A percentile compares a stretch with the other conserved stretches of the same genome.
phyloP scores from a whole-genome alignment of 1,140 invertebrate species.

The Neelides sp. region DNA sequence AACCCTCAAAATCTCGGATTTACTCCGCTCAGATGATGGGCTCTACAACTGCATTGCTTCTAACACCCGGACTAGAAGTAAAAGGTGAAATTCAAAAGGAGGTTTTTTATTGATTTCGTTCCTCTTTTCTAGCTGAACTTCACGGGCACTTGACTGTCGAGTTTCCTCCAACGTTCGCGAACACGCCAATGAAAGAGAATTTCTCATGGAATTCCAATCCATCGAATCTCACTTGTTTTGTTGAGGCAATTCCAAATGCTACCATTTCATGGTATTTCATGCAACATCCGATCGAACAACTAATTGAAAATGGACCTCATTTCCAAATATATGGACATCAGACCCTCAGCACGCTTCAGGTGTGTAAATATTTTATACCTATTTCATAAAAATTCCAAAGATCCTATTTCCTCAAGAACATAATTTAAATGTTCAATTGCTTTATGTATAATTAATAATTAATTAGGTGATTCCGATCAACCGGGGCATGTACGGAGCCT shows the following conservation, averaged over 20 bases:
- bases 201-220: conserved; percentile 68
- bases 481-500: conserved; percentile 53
- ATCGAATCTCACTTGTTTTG: conserved; percentile 76
- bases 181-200: conserved; percentile 48
- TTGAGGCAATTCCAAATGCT: conserved; percentile 79
- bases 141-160: conserved; percentile 67
- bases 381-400: no score
- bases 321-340: conserved; percentile 51
- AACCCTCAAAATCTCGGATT: conserved; percentile 34
- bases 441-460: conserved; percentile 5
- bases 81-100: neutral
- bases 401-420: conserved; percentile 10
- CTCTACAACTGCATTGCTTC: conserved; percentile 73
- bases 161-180: conserved; percentile 62
- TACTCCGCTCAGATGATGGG: conserved; percentile 54
- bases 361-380: conserved; percentile 28
- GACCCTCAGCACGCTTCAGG: conserved; percentile 51
- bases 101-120: neutral
- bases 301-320: conserved; percentile 40
- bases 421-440: conserved; percentile 8
- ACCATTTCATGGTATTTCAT: conserved; percentile 67
- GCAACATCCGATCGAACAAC: conserved; percentile 32
- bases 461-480: conserved; percentile 48
- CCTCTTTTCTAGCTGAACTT: conserved; percentile 19
- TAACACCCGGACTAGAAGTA: conserved; percentile 43